phyloP scores from a whole-genome alignment of 2,888 invertebrate species.

The Polia nebulosa region DNA sequence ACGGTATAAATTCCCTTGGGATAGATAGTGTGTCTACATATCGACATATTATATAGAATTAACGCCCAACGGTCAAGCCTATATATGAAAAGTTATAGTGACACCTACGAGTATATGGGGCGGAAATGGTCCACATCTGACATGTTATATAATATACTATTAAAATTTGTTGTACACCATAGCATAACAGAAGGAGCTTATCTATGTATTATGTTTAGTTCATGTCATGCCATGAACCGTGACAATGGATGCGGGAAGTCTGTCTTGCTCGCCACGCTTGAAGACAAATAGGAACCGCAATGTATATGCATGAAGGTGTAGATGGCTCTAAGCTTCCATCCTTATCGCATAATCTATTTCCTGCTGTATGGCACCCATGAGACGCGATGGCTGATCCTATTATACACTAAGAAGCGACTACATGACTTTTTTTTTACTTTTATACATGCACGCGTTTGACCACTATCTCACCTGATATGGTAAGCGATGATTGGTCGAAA shows the following conservation, averaged over 20 bases:
- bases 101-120: slow-evolving; percentile 1
- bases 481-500: no score
- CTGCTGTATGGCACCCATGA: neutral
- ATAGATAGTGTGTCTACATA: slow-evolving; percentile 2
- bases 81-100: slow-evolving; percentile 5
- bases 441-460: no score
- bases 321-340: slow-evolving; percentile 2
- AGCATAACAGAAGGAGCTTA: no score
- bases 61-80: slow-evolving; percentile 20
- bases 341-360: slow-evolving; percentile 12
- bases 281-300: slow-evolving; percentile 27
- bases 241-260: slow-evolving; percentile 51
- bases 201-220: slow-evolving; percentile 16
- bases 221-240: slow-evolving; percentile 28
- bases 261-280: slow-evolving; percentile 34
- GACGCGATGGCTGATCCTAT: neutral
- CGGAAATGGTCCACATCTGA: slow-evolving; percentile 15
- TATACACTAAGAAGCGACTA: slow-evolving; percentile 3
- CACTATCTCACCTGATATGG: no score
- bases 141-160: no score
- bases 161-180: no score
- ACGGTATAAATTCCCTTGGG: slow-evolving; percentile 26
- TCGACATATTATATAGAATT: neutral
- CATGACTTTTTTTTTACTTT: no score
- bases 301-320: slow-evolving; percentile 13